Evolutionary conservation across 2,797 vertebrate genomes (phyloP).

Genomic region (Cyclura pinguis): DNA sequence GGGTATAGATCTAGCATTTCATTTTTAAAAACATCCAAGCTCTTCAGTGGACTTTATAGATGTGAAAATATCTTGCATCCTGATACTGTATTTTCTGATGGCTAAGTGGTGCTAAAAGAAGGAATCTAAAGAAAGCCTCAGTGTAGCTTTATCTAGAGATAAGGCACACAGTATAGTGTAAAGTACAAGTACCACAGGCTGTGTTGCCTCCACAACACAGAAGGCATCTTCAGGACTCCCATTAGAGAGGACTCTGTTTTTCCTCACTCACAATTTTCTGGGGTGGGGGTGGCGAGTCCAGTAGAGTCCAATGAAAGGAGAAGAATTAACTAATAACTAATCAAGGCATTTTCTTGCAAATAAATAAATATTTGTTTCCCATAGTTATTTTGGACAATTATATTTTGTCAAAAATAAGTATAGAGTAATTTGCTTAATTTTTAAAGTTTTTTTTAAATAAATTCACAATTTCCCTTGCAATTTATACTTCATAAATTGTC

Average conservation of each 20-base stretch:
- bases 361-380: background rate
- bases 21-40: background rate
- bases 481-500: background rate
- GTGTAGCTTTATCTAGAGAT: constrained; percentile 43
- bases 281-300: too few species aligned
- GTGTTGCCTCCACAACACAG: constrained; percentile 19
- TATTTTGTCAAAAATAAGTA: background rate
- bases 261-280: constrained; percentile 7
- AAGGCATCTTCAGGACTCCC: constrained; percentile 24
- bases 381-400: background rate
- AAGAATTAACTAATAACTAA: background rate
- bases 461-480: background rate
- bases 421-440: background rate
- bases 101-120: constrained; percentile 11
- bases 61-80: constrained; percentile 16
- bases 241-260: constrained; percentile 32
- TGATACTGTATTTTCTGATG: constrained; percentile 14
- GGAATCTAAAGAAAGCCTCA: constrained; percentile 33
- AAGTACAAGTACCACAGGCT: constrained; percentile 18
- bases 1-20: background rate
- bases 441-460: background rate
- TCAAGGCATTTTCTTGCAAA: background rate
- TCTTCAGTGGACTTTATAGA: background rate
- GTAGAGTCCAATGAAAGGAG: background rate
- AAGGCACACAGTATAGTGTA: constrained; percentile 22